Evolutionary conservation across 1,140 invertebrate genomes (phyloP), one percentile per base, ranked within the genome.

Genomic region (Bombus sibiricus): DNA sequence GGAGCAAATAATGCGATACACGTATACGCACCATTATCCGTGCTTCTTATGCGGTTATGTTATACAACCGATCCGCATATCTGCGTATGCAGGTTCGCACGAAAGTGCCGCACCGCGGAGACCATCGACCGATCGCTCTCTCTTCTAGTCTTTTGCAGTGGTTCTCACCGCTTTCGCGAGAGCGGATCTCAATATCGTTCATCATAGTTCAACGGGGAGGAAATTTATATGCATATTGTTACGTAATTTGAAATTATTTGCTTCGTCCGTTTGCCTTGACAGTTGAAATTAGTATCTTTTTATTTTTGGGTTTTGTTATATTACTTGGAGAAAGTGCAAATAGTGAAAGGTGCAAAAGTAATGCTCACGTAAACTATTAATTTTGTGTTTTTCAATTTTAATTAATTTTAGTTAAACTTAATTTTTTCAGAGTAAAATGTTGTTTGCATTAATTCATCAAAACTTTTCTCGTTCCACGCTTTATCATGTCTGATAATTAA

Each of bases 1-100:
- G 91, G 84, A 81, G 89, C 86, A 92, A 91, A 92, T 87, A 91
- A 90, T 88, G 82, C 78, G 85, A 87, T 79, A 87, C 78, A 75
- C 85, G 82, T 81, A 83, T 73, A 81, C 68, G 77, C 83, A 71
- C 47, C 80, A 87, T 90, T 91, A 91, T 72, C 37, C 69, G 83
- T 34, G 57, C 72, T 82, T 86, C 77, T 90, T 83, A 80, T 39
- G 66, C 83, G 78, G 77, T 91, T 91, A 89, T 76, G 74, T 91
- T 91, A 89, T 79, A 88, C 89, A 91, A 91, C 71, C 87, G 83
- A 88, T 88, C 89, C 43, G 76, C 53, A 32, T 86, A 72, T 79
- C 34, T 64, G 77, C 77, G 77, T 32, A 78, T 37, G 37, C 69
- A 39, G 41, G 59, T 80, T 84, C 81, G 68, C 69, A 88, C 77